Evolutionary conservation across 2,113 vertebrate species (phyloP), one percentile per base, ranked within the genome.

Genomic region (Steatornis caripensis): DNA sequence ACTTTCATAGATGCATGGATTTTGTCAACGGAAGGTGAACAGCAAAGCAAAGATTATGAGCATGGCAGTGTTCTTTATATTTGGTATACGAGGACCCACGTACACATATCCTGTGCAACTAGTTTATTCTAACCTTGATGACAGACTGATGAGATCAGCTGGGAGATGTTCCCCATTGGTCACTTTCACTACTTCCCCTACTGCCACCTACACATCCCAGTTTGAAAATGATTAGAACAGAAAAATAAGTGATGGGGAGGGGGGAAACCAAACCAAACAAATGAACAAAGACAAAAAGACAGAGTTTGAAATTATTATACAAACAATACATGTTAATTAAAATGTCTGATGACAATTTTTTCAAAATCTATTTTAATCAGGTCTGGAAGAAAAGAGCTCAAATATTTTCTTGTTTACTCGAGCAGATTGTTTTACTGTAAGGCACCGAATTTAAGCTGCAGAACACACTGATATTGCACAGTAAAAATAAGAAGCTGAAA

Each of bases 131-230:
- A 98, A 99, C 99, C 99, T 99, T 98, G 99, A 99, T 9, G 99
- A 99, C 96, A 99, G 98, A 98, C 99, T 99, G 99, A 99, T 99
- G 99, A 99, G 99, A 98, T 99, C 99, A 96, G 99, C 99, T 96
- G 99, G 99, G 98, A 99, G 99, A 97, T 99, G 99, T 37, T 99
- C 99, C 98, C 99, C 99, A 97, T 99, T 99, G 98, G 99, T 98
- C 97, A 99, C 99, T 99, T 98, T 99, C 97, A 99, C 99, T 98
- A 99, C 99, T 98, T 99, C 99, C 98, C 99, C 99, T 98, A 99
- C 98, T 97, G 99, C 98, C 98, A 99, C 98, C 99, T 99, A 98
- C 94, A 98, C 76, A 98, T 98, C 99, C 98, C 99, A 98, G 98
- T 98, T 98, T 98, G 97, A 98, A 98, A 98, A 97, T 97, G 96